These are phyloP conservation scores for Struthio camelus DNA, from an alignment of 2,113 vertebrate genomes.

Conservation along the genomic window DNA sequence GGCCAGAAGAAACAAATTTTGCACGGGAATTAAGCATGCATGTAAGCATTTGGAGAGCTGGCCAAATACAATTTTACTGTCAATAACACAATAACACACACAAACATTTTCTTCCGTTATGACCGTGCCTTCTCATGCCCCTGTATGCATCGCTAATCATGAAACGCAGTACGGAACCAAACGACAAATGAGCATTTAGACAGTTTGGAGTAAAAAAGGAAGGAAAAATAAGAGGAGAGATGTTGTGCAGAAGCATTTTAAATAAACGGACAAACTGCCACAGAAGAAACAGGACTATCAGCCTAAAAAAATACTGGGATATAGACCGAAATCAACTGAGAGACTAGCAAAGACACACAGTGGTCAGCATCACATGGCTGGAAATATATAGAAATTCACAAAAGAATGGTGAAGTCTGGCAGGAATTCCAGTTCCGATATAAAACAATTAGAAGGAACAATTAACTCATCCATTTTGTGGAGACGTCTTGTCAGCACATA, in stretches of 20 bases:
- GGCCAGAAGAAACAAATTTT: background rate
- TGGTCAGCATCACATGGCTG: background rate
- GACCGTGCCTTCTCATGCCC: background rate
- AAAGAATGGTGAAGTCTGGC: background rate
- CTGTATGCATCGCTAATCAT: background rate
- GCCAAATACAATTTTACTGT: background rate
- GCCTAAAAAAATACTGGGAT: background rate
- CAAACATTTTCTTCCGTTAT: background rate
- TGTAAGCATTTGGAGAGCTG: background rate
- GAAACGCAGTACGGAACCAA: background rate
- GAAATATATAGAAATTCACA: background rate
- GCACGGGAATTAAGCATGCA: background rate
- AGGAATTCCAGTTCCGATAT: background rate
- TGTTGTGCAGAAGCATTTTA: background rate
- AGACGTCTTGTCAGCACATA: background rate
- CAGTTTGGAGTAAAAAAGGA: background rate
- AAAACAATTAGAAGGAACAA: slow-evolving; percentile 19
- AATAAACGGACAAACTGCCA: background rate
- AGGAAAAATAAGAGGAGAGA: background rate
- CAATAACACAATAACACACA: background rate
- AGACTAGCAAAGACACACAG: background rate
- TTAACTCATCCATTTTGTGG: slow-evolving; percentile 26
- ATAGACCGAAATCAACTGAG: background rate
- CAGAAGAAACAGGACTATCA: background rate
- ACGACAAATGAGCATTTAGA: background rate